A percentile compares a stretch with the other conserved stretches of the same genome.
phyloP scores from a whole-genome alignment of 2,113 vertebrate species.

The Physeter macrocephalus region DNA sequence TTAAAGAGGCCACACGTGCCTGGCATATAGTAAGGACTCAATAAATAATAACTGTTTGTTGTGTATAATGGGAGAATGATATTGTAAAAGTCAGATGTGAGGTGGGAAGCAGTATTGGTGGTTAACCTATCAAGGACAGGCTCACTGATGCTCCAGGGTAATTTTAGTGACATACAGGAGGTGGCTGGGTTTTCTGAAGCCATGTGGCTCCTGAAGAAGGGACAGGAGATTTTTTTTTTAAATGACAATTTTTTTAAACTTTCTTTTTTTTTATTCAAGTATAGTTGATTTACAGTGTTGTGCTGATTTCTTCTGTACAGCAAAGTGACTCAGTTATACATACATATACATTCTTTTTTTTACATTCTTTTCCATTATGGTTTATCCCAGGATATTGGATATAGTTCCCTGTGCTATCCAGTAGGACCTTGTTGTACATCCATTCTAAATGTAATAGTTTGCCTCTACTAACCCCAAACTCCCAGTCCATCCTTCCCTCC shows the following conservation, averaged over 20 bases:
- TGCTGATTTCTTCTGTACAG: neutral
- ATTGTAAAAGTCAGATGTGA: neutral
- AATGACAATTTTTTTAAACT: neutral
- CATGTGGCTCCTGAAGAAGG: neutral
- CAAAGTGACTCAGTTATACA: neutral
- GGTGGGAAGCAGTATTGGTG: neutral
- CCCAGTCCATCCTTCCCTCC: neutral
- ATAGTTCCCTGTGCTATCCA: neutral
- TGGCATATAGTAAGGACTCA: neutral
- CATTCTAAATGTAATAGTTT: neutral
- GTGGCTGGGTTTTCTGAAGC: constrained; percentile 2
- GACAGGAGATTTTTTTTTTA: neutral
- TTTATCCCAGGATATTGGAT: neutral
- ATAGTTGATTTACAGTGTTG: neutral
- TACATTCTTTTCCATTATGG: neutral
- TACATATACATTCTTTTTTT: neutral
- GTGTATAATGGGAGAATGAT: neutral
- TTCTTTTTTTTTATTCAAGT: neutral
- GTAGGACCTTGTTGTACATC: neutral
- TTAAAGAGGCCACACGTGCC: neutral
- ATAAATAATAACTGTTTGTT: neutral
- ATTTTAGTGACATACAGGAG: neutral
- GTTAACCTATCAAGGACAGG: neutral
- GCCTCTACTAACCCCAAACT: neutral
- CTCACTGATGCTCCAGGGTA: neutral